A percentile compares a stretch with the other conserved stretches of the same genome.
These are phyloP conservation scores for Taenioides sp. DNA, from an alignment of 2,797 vertebrate genomes.

Conservation along the genomic window DNA sequence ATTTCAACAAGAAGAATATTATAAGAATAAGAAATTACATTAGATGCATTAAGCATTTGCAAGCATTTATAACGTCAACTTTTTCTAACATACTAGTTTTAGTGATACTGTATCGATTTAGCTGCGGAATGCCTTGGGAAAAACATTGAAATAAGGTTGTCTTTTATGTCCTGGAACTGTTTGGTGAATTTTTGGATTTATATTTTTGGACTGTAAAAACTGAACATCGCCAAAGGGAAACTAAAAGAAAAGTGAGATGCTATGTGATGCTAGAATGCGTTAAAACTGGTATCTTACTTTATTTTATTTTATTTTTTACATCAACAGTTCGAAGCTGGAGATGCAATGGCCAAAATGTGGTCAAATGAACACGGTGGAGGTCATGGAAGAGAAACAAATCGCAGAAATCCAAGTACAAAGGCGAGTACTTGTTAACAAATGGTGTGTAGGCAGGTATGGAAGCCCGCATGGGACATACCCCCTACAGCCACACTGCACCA, in stretches of 20 bases:
- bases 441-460: slow-evolving; percentile 76
- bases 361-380: slow-evolving; percentile 62
- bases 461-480: slow-evolving; percentile 77
- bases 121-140: slow-evolving; percentile 4
- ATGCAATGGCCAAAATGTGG: slow-evolving; percentile 55
- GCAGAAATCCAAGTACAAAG: slow-evolving; percentile 61
- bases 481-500: slow-evolving; percentile 73
- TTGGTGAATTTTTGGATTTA: slow-evolving; percentile 2
- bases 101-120: not conserved
- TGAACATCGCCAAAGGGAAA: slow-evolving; percentile 11
- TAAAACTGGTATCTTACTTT: slow-evolving; percentile 20
- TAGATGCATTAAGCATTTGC: not conserved
- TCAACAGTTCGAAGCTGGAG: slow-evolving; percentile 33
- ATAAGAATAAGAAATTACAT: no score
- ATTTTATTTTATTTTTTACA: slow-evolving; percentile 32
- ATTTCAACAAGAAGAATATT: no score
- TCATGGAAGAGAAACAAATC: slow-evolving; percentile 51
- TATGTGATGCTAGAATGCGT: not conserved
- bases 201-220: slow-evolving; percentile 19
- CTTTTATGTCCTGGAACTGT: not conserved
- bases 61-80: not conserved
- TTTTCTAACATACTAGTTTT: not conserved
- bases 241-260: slow-evolving; percentile 11
- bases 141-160: not conserved
- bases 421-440: slow-evolving; percentile 75